Evolutionary conservation across 37 sponge, comb jelly and placozoan species (phyloP), one percentile per base, ranked within the genome.

Genomic region (Mnemiopsis leidyi): DNA sequence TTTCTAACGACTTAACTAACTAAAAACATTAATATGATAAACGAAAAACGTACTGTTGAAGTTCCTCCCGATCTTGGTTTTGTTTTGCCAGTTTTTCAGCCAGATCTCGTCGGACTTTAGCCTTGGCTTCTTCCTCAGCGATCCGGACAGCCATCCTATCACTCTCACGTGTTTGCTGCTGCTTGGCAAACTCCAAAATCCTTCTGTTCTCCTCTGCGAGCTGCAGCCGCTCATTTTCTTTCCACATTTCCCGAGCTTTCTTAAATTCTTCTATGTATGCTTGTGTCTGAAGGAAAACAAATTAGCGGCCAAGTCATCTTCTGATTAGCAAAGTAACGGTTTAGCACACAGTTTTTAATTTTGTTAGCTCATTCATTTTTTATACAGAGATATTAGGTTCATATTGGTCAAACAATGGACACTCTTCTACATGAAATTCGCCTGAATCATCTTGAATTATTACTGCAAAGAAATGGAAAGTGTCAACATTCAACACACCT

Each of bases 201-300:
- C 95, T 88, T 0, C 93, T 79, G 82, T 98, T 98, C 94, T 98
- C 99, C 93, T 97, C 97, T 69, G 96, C 99, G 96, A 97, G 97
- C 75, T 94, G 92, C 92, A 95, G 73, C 0, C 92, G 92, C 93
- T 98, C 99, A 21, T 69, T 93, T 36, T 95, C 95, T 93, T 94
- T 95, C 99, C 99, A 98, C 96, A 96, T 93, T 0, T 93, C 96
- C 39, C 96, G 92, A 88, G 95, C 95, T 94, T 93, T 76, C 69
- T 95, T 69, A 75, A 97, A 98, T 82, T 98, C 99, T 20, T 95
- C 93, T 18, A 97, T 93, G 76, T 96, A 98, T 23, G 93, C 39
- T 33, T 93, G 95, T 0, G 99, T 98, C 38, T 97, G 61, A 26
- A n/a, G 48, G n/a, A n/a, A n/a, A n/a, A n/a, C n/a, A n/a, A n/a